Percentiles rank a stretch among this genome's conserved stretches.
phyloP scores from a whole-genome alignment of 2,888 invertebrate genomes.

The Oeneis ivallda region DNA sequence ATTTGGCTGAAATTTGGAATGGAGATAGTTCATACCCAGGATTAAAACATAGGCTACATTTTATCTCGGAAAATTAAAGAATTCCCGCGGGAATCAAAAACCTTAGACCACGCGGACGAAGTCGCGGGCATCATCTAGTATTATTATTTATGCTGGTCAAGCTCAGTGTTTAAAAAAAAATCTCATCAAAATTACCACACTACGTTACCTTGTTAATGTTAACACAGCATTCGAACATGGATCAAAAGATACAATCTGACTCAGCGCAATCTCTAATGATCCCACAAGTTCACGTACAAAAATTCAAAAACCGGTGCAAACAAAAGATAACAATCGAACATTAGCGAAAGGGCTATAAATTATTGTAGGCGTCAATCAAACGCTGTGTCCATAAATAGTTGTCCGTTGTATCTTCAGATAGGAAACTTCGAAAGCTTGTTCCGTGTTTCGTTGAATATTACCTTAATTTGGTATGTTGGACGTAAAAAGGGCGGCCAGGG shows the following conservation, averaged over 20 bases:
- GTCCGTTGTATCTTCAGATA: conserved; percentile 40
- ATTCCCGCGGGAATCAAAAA: too few relatives aligned
- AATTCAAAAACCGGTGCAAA: conserved; percentile 54
- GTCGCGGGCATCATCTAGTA: too few relatives aligned
- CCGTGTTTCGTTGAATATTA: conserved; percentile 53
- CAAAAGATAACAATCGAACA: conserved; percentile 63
- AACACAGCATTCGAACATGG: conserved; percentile 47
- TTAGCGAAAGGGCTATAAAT: conserved; percentile 60
- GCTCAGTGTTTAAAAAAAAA: too few relatives aligned
- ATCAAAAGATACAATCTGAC: conserved; percentile 49
- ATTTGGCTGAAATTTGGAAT: too few relatives aligned
- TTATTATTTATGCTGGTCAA: too few relatives aligned
- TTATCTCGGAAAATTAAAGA: too few relatives aligned
- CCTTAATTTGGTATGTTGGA: conserved; percentile 59
- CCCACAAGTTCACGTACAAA: conserved; percentile 42
- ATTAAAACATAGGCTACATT: too few relatives aligned
- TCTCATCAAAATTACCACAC: conserved; percentile 39
- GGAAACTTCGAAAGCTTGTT: conserved; percentile 33
- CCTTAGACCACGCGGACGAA: too few relatives aligned
- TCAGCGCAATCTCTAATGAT: conserved; percentile 46
- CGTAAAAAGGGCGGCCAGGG: conserved; percentile 52
- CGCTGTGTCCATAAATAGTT: conserved; percentile 50
- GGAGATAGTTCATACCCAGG: too few relatives aligned
- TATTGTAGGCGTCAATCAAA: conserved; percentile 67
- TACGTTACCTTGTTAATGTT: conserved; percentile 53